Evolutionary conservation across 2,113 vertebrate genomes (phyloP), one percentile per base, ranked within the genome.

Genomic region (Campylorhamphus procurvoides): DNA sequence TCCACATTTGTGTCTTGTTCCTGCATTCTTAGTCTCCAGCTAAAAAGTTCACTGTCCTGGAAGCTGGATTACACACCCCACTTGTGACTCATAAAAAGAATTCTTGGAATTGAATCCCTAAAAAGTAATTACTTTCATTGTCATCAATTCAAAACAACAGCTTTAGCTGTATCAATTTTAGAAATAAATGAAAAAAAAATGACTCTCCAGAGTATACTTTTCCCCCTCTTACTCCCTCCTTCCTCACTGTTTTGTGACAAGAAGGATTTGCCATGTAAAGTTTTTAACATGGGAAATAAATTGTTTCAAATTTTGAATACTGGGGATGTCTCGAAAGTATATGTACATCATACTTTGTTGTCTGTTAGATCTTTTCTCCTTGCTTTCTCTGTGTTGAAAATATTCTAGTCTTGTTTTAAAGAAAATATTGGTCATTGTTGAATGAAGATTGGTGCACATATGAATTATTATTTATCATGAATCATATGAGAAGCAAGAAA

Each of bases 181-280:
- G n/a, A 89, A 87, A 64, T 7, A 72, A 69, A 29, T 42, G 14
- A 37, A 19, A 46, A 56, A 83, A 29, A 49, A 60, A 62, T 18
- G 3, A 60, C 14, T 47, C 18, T 1, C 12, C 12, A 89, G 29
- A 89, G 15, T 11, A 40, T 39, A 64, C 3, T 27, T 73, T 52
- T 0, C 1, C 8, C 1, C 1, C 1, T 71, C 12, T 35, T 59
- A 22, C 12, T 62, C 1, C n/a, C 16, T 56, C 22, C 25, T 89
- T 59, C 49, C 5, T 50, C 9, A 42, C 3, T 77, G 6, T 44
- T 80, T 14, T 77, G 7, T 46, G 59, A 67, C 53, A 10, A 37
- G 42, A 60, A 75, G 6, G 1, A 55, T 37, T 66, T 53, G 23
- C 4, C 3, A 15, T 15, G 27, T 20, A 39, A 88, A 68, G 9